phyloP scores from a whole-genome alignment of 1,140 invertebrate genomes.

The Drosophila micromelanica region DNA sequence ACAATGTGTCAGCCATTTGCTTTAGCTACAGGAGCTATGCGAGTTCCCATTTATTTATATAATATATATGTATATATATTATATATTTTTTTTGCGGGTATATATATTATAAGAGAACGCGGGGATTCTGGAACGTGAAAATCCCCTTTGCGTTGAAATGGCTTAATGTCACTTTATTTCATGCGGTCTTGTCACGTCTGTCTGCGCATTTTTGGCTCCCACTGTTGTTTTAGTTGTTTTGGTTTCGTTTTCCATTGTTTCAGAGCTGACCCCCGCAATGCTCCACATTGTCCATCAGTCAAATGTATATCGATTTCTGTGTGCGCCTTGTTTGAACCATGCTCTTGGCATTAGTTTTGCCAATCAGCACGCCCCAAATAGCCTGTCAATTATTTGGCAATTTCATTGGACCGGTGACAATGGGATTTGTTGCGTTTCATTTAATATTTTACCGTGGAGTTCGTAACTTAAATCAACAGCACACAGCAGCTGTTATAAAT shows the following conservation, averaged over 20 bases:
- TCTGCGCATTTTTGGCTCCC: conserved; percentile 45
- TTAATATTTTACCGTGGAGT: conserved; percentile 63
- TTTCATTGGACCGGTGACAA: conserved; percentile 78
- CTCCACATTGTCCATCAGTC: conserved; percentile 69
- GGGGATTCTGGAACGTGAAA: conserved; percentile 45
- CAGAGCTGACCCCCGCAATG: conserved; percentile 1
- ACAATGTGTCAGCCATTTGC: conserved; percentile 60
- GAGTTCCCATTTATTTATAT: conserved; percentile 14
- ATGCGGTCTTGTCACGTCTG: conserved; percentile 78
- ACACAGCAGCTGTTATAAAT: conserved; percentile 74
- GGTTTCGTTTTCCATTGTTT: conserved; percentile 25
- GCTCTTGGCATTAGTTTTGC: conserved; percentile 77
- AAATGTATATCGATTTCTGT: conserved; percentile 76
- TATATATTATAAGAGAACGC: conserved; percentile 25
- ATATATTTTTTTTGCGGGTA: conserved; percentile 21
- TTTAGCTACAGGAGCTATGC: conserved; percentile 55
- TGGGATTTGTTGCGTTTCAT: conserved; percentile 78
- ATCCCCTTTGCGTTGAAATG: conserved; percentile 81
- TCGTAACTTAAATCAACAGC: conserved; percentile 50
- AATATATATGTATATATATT: conserved; percentile 49
- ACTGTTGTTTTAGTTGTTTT: conserved; percentile 8
- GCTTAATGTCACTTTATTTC: conserved; percentile 81
- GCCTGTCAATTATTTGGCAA: conserved; percentile 81
- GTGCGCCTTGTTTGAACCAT: background rate
- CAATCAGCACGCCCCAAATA: conserved; percentile 80